phyloP scores from a whole-genome alignment of 2,797 vertebrate genomes.

The Arrhamphus sclerolepis region DNA sequence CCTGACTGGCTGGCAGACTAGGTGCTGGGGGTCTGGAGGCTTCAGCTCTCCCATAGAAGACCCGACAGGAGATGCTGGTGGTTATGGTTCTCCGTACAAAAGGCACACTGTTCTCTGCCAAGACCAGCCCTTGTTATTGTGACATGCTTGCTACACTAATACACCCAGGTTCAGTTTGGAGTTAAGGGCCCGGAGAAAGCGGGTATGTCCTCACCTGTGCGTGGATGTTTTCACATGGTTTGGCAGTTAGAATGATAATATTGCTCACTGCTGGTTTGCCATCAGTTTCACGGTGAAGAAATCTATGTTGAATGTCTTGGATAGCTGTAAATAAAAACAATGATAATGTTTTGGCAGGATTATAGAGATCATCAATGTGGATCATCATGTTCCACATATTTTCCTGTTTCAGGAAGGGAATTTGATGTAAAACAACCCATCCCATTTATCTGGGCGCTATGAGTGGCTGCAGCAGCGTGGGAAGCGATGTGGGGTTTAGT shows the following conservation, averaged over 20 bases:
- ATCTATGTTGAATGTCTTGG: too few species aligned
- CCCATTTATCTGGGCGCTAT: too few species aligned
- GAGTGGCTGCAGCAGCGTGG: too few species aligned
- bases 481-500: too few species aligned
- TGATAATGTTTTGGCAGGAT: too few species aligned
- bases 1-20: slow-evolving; percentile 65
- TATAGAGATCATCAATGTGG: too few species aligned
- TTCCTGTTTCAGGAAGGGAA: too few species aligned
- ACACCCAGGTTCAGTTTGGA: slow-evolving; percentile 33
- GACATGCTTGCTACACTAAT: slow-evolving; percentile 50
- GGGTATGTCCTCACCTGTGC: slow-evolving; percentile 15
- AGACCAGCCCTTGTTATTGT: slow-evolving; percentile 55
- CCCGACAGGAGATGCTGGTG: slow-evolving; percentile 65
- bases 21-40: slow-evolving; percentile 63
- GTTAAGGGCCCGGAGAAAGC: slow-evolving; percentile 4
- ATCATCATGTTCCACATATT: too few species aligned
- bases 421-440: too few species aligned
- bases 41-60: slow-evolving; percentile 46
- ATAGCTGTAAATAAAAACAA: too few species aligned
- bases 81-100: slow-evolving; percentile 65
- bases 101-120: slow-evolving; percentile 67
- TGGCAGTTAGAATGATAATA: background rate
- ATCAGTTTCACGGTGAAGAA: too few species aligned
- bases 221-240: slow-evolving; percentile 31
- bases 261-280: background rate